phyloP scores from a whole-genome alignment of 2,888 invertebrate species.

The Hyles lineata region DNA sequence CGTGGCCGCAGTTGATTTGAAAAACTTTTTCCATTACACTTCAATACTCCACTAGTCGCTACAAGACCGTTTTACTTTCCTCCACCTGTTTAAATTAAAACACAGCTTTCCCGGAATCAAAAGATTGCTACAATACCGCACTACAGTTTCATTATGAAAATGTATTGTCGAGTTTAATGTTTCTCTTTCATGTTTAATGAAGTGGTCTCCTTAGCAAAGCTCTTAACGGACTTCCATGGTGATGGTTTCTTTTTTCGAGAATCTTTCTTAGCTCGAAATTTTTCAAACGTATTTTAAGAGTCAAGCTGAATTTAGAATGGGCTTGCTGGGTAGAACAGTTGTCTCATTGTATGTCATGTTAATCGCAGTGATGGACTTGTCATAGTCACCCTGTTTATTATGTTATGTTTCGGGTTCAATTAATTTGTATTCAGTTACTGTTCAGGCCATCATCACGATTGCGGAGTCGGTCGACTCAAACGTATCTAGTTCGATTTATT shows the following conservation, averaged over 20 bases:
- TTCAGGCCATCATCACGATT: neutral
- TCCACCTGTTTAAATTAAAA: conserved; percentile 15
- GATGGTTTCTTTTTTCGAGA: neutral
- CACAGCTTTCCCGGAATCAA: conserved; percentile 1
- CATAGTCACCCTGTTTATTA: neutral
- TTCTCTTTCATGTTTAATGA: conserved; percentile 59
- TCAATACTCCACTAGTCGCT: neutral
- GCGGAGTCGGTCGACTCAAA: no score
- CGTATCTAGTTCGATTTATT: no score
- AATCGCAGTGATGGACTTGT: no score
- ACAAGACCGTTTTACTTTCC: neutral
- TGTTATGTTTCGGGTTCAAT: neutral
- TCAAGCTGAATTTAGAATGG: neutral
- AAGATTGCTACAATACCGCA: conserved; percentile 43
- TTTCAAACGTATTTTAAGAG: neutral
- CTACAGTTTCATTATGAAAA: conserved; percentile 45
- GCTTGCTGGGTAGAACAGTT: neutral
- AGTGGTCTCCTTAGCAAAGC: conserved; percentile 48
- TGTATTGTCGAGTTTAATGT: conserved; percentile 44
- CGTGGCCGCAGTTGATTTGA: conserved; percentile 6
- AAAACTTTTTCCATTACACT: conserved; percentile 6
- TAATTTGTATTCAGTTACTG: neutral
- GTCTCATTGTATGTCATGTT: neutral
- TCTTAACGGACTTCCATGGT: conserved; percentile 34
- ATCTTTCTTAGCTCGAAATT: neutral